A percentile compares a stretch with the other conserved stretches of the same genome.
Evolutionary conservation across 1,140 invertebrate species (phyloP).

Genomic region (Campodea augens): DNA sequence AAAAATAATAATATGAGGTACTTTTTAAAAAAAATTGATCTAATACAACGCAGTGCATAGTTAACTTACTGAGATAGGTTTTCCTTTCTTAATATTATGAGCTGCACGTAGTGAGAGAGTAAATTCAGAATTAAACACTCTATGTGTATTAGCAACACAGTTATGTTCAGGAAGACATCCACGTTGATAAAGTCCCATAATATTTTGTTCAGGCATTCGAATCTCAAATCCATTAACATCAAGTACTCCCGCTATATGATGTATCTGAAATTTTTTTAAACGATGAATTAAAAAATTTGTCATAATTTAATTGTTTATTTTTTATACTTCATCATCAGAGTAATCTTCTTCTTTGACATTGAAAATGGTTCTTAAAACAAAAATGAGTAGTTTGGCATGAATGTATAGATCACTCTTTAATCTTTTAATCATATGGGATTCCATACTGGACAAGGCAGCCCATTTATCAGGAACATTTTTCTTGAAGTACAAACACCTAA

Average conservation of each 20-base stretch:
- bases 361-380: background rate
- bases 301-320: no score
- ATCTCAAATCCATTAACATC: slow-evolving; percentile 22
- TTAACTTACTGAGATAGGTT: slow-evolving; percentile 17
- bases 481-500: background rate
- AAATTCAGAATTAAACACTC: slow-evolving; percentile 13
- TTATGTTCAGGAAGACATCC: slow-evolving; percentile 20
- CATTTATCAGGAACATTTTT: background rate
- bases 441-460: background rate
- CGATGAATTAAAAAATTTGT: no score
- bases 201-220: slow-evolving; percentile 8
- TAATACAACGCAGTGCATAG: no score
- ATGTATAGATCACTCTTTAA: background rate
- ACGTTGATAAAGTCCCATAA: slow-evolving; percentile 17
- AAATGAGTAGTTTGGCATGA: background rate
- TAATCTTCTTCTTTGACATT: background rate
- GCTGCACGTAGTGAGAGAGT: slow-evolving; percentile 17
- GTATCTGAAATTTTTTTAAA: no score
- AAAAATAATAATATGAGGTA: no score
- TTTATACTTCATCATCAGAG: no score
- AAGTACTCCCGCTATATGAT: slow-evolving; percentile 13
- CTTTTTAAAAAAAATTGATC: no score
- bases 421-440: background rate
- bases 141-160: slow-evolving; percentile 20
- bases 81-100: slow-evolving; percentile 18